phyloP scores from a whole-genome alignment of 2,797 vertebrate species.

The Periparus ater region DNA sequence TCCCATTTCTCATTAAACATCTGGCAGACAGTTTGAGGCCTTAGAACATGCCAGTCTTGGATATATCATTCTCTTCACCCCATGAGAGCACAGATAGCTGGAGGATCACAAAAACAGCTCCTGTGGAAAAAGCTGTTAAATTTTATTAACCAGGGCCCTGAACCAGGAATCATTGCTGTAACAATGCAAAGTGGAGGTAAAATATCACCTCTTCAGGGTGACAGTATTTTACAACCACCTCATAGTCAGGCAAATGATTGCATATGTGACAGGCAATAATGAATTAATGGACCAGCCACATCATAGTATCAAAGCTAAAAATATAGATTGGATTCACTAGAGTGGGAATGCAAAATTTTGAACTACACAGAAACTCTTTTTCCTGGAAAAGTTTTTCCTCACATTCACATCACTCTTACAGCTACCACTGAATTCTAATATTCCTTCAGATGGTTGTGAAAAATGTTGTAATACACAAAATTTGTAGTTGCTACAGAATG shows the following conservation, averaged over 20 bases:
- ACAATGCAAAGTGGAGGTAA: not conserved
- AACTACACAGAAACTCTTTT: not conserved
- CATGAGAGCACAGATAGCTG: not conserved
- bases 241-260: not conserved
- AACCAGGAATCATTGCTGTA: not conserved
- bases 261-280: not conserved
- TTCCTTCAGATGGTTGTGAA: not conserved
- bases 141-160: constrained; percentile 35
- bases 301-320: not conserved
- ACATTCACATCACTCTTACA: not conserved
- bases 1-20: not conserved
- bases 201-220: not conserved
- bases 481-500: not conserved
- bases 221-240: not conserved
- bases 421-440: not conserved
- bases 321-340: not conserved
- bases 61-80: not conserved
- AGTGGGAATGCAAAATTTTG: not conserved
- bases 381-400: not conserved
- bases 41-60: not conserved
- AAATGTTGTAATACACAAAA: not conserved
- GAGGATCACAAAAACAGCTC: constrained; percentile 35
- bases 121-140: constrained; percentile 2
- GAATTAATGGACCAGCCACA: constrained; percentile 6
- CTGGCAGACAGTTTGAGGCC: not conserved